A percentile compares a stretch with the other conserved stretches of the same genome.
Conservation (phyloP, 2,888 invertebrate species). For the Plebejus melissa region DNA sequence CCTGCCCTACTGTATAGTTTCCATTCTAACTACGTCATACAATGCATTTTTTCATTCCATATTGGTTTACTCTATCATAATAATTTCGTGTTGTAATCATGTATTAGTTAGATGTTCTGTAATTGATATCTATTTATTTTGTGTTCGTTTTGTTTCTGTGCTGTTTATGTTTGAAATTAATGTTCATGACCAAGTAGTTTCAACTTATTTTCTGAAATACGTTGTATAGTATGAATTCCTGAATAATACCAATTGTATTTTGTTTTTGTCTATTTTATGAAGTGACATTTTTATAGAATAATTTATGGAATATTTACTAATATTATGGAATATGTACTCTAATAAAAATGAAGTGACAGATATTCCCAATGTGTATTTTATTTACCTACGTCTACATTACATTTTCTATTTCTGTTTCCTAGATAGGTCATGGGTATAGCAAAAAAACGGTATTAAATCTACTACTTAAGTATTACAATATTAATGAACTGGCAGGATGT, state of each 20-base stretch:
- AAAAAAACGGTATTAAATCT: no score
- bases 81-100: conserved; percentile 26
- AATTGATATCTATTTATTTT: conserved; percentile 33
- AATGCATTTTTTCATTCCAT: conserved; percentile 22
- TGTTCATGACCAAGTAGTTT: conserved; percentile 16
- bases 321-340: conserved; percentile 24
- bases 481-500: no score
- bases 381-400: background rate
- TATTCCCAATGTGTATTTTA: background rate
- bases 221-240: background rate
- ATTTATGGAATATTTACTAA: conserved; percentile 31
- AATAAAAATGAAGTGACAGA: conserved; percentile 72
- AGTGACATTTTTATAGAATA: conserved; percentile 32
- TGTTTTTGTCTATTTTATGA: conserved; percentile 28
- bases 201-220: background rate
- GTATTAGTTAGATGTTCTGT: conserved; percentile 7
- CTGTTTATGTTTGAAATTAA: conserved; percentile 26
- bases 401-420: background rate
- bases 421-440: no score
- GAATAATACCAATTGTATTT: conserved; percentile 9
- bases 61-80: background rate
- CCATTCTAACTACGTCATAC: background rate
- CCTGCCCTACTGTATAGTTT: conserved; percentile 4
- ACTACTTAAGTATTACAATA: no score
- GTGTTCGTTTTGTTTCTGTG: conserved; percentile 32